These are phyloP conservation scores for Amphipoea lucens DNA, from an alignment of 2,888 invertebrate genomes.

Conservation along the genomic window DNA sequence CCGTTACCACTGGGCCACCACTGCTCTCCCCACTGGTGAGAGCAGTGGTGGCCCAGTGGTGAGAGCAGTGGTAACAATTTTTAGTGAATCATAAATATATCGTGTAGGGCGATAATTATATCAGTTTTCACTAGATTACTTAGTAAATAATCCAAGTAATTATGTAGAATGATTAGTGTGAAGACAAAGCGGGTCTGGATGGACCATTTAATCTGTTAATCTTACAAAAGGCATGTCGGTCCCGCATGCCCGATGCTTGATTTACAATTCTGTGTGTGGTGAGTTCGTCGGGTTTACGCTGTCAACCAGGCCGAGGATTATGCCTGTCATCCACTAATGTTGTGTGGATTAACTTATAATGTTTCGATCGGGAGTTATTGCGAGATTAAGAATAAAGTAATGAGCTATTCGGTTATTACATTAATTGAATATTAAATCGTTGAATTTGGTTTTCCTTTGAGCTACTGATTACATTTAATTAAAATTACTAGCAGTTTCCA, in stretches of 20 bases:
- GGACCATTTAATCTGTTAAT: slow-evolving; percentile 65
- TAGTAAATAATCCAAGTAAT: slow-evolving; percentile 38
- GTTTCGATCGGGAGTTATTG: slow-evolving; percentile 52
- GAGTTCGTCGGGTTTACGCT: slow-evolving; percentile 59
- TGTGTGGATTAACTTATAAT: slow-evolving; percentile 55
- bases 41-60: too few species aligned
- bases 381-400: slow-evolving; percentile 50
- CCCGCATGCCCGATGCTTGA: slow-evolving; percentile 54
- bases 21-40: too few species aligned
- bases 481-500: not conserved
- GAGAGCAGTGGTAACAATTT: too few species aligned
- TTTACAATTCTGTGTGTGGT: slow-evolving; percentile 71
- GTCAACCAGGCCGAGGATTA: slow-evolving; percentile 66
- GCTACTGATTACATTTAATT: not conserved
- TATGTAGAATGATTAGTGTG: slow-evolving; percentile 49
- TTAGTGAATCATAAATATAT: not conserved
- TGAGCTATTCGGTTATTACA: slow-evolving; percentile 11
- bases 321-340: slow-evolving; percentile 50
- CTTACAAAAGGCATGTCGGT: slow-evolving; percentile 55
- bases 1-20: too few species aligned
- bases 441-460: not conserved
- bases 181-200: slow-evolving; percentile 44
- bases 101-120: not conserved
- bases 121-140: slow-evolving; percentile 17
- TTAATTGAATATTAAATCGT: slow-evolving; percentile 4